A percentile compares a stretch with the other conserved stretches of the same genome.
These are phyloP conservation scores for Colostygia pectinataria DNA, from an alignment of 2,888 invertebrate species.

Conservation along the genomic window DNA sequence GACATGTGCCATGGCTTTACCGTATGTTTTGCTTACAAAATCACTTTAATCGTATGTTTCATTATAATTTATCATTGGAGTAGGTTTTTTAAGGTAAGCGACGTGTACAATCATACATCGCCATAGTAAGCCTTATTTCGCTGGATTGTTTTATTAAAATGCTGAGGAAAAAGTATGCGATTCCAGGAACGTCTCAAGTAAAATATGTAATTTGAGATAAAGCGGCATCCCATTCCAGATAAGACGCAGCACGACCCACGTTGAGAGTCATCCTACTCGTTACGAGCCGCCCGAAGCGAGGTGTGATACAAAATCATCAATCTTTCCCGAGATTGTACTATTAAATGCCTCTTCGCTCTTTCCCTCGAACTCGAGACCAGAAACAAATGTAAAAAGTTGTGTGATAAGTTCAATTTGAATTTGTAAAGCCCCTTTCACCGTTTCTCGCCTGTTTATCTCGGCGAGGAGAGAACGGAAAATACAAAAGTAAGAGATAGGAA, in stretches of 20 bases:
- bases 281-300: slow-evolving; percentile 82
- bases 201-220: slow-evolving; percentile 83
- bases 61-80: not conserved
- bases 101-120: slow-evolving; percentile 26
- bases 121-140: slow-evolving; percentile 36
- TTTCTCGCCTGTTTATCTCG: slow-evolving; percentile 83
- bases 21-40: too few species aligned
- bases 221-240: slow-evolving; percentile 80
- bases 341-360: slow-evolving; percentile 82
- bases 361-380: slow-evolving; percentile 80
- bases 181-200: slow-evolving; percentile 74
- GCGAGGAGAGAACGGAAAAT: slow-evolving; percentile 78
- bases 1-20: too few species aligned
- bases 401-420: slow-evolving; percentile 84
- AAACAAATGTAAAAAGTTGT: slow-evolving; percentile 84
- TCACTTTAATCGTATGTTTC: slow-evolving; percentile 2
- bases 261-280: slow-evolving; percentile 78
- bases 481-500: slow-evolving; percentile 84
- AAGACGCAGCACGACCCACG: slow-evolving; percentile 79
- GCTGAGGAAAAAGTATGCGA: slow-evolving; percentile 59
- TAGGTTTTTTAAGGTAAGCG: not conserved
- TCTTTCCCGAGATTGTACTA: slow-evolving; percentile 82
- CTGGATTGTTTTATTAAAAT: slow-evolving; percentile 51
- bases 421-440: slow-evolving; percentile 83
- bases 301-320: slow-evolving; percentile 84